Percentiles rank a stretch among this genome's conserved stretches.
phyloP scores from a whole-genome alignment of 64 coral and sea anemone genomes.

The Catalaphyllia jardinei region DNA sequence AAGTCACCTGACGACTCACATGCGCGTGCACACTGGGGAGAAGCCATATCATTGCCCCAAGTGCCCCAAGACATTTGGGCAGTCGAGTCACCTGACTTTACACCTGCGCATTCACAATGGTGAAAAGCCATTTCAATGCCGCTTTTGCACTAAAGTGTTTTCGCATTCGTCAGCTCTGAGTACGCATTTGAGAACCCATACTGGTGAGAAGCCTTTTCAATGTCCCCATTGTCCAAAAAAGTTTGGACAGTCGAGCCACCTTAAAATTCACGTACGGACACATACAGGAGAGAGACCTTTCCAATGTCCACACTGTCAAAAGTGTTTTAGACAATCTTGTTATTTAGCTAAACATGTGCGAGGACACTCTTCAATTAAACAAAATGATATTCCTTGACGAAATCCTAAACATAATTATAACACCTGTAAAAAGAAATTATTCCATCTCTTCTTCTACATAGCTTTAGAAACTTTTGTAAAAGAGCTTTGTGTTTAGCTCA shows the following conservation, averaged over 20 bases:
- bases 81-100: constrained; percentile 49
- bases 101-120: constrained; percentile 73
- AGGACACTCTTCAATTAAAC: not conserved
- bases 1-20: not conserved
- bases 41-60: constrained; percentile 31
- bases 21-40: too few species aligned
- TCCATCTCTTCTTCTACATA: too few species aligned
- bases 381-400: not conserved
- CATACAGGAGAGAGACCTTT: constrained; percentile 1
- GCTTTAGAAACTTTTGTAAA: too few species aligned
- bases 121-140: constrained; percentile 54
- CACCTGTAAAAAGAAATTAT: too few species aligned
- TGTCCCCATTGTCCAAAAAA: constrained; percentile 19
- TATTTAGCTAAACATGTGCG: constrained; percentile 25
- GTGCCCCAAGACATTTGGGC: constrained; percentile 60
- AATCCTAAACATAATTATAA: too few species aligned
- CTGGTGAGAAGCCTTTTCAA: constrained; percentile 3
- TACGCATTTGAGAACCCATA: not conserved
- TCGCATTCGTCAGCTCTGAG: constrained; percentile 45
- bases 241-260: constrained; percentile 35
- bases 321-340: not conserved
- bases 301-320: not conserved
- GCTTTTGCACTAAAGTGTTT: constrained; percentile 59
- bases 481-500: too few species aligned
- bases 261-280: constrained; percentile 27